Conservation (phyloP, 2,113 vertebrate species). For the Zosterops pallidus region DNA sequence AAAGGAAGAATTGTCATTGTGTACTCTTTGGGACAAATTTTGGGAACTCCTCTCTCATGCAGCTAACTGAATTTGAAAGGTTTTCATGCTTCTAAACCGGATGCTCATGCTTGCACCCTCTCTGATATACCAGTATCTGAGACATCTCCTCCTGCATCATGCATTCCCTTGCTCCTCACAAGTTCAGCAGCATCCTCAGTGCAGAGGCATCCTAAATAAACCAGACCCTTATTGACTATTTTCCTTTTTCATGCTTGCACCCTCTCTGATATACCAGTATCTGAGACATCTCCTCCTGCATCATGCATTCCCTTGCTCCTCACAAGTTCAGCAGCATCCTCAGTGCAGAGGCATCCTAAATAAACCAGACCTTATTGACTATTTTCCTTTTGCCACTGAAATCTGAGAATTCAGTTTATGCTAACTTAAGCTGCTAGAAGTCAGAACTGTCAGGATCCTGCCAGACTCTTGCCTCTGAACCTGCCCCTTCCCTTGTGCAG, state of each 20-base stretch:
- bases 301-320: background rate
- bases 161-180: background rate
- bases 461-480: background rate
- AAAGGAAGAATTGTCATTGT: background rate
- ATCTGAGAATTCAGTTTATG: background rate
- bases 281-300: background rate
- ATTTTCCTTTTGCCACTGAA: background rate
- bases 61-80: background rate
- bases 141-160: background rate
- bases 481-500: background rate
- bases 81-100: background rate
- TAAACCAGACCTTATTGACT: background rate
- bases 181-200: background rate
- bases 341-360: background rate
- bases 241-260: background rate
- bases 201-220: background rate
- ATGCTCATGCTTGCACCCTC: background rate
- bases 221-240: background rate
- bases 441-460: background rate
- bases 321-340: background rate
- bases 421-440: background rate
- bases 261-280: background rate
- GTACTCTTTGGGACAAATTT: background rate
- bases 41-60: background rate
- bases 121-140: background rate